Percentiles rank a stretch among this genome's conserved stretches.
These are phyloP conservation scores for Lithophane ornitopus DNA, from an alignment of 2,888 invertebrate genomes.

Conservation along the genomic window DNA sequence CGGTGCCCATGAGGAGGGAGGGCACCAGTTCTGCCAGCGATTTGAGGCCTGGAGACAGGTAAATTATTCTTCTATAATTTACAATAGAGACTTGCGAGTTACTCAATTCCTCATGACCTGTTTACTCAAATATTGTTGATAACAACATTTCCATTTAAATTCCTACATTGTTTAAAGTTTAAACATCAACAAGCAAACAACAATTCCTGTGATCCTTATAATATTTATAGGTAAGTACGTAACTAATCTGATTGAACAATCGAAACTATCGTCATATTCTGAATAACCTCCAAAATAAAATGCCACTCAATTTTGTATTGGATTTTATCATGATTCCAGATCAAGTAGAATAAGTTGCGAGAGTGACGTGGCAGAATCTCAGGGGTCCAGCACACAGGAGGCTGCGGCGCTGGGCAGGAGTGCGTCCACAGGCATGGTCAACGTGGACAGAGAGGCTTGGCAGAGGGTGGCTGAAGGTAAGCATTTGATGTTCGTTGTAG, in stretches of 20 bases:
- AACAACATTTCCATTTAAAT: not conserved
- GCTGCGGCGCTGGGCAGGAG: conserved; percentile 91
- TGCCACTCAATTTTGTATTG: too few species aligned
- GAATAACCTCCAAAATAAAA: not conserved
- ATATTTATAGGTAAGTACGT: not conserved
- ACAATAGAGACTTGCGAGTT: not conserved
- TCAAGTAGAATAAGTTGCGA: conserved; percentile 92
- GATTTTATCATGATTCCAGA: conserved; percentile 67
- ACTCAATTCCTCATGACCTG: not conserved
- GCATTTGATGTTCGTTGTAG: not conserved
- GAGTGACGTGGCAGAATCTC: conserved; percentile 89
- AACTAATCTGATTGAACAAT: not conserved
- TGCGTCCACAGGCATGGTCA: conserved; percentile 95
- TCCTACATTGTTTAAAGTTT: not conserved
- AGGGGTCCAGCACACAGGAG: conserved; percentile 78
- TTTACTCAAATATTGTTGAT: not conserved
- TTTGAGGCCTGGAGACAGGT: conserved; percentile 86
- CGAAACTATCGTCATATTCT: not conserved
- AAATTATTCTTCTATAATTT: conserved; percentile 22
- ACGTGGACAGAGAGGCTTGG: conserved; percentile 91
- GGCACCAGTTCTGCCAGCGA: conserved; percentile 87
- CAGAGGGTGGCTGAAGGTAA: conserved; percentile 89
- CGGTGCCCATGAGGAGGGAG: conserved; percentile 84
- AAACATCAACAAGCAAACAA: not conserved
- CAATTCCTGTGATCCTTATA: not conserved